These are phyloP conservation scores for Phocoena phocoena DNA, from an alignment of 2,113 vertebrate species.

Conservation along the genomic window DNA sequence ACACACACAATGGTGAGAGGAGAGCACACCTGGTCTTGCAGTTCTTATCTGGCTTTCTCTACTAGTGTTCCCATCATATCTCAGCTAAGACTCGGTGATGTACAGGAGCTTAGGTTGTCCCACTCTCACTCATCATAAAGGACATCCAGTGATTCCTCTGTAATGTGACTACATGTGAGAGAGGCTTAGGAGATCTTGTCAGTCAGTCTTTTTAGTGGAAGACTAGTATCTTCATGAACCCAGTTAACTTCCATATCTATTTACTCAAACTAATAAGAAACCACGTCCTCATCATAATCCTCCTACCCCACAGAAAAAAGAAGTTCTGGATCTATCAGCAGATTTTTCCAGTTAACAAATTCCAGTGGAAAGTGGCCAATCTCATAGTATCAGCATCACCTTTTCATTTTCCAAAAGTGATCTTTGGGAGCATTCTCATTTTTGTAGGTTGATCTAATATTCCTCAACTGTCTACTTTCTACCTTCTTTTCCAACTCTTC, in stretches of 20 bases:
- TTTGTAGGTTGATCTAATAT: background rate
- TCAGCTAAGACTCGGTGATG: background rate
- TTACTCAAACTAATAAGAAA: background rate
- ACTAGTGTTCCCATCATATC: background rate
- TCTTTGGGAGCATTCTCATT: background rate
- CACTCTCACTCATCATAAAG: background rate
- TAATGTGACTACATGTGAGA: background rate
- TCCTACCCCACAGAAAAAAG: background rate
- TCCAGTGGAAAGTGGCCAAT: background rate
- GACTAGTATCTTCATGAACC: background rate
- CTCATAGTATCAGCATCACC: background rate
- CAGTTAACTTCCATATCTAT: background rate
- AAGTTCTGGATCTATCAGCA: background rate
- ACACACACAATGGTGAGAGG: accelerated
- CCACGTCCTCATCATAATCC: background rate
- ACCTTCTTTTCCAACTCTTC: background rate
- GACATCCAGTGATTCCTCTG: background rate
- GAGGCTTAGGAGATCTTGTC: background rate
- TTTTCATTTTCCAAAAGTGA: background rate
- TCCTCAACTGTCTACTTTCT: background rate
- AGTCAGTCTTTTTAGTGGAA: background rate
- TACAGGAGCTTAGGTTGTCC: background rate
- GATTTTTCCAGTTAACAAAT: background rate
- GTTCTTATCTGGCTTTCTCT: background rate
- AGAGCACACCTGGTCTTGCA: background rate